These are phyloP conservation scores for Sarcophaga carnaria DNA, from an alignment of 2,888 invertebrate genomes.

Conservation along the genomic window DNA sequence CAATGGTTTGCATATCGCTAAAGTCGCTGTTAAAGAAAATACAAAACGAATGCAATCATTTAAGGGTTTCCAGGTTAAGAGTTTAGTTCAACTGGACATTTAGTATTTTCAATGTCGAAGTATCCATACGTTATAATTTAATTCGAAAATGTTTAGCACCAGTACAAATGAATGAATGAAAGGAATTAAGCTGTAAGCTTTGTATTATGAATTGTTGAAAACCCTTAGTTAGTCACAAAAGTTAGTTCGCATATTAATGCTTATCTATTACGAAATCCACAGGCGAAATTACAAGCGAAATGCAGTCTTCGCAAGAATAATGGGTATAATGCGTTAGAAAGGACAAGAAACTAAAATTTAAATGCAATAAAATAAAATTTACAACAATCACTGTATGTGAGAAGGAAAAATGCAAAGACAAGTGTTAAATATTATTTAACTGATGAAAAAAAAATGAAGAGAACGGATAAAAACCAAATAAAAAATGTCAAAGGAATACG, in stretches of 20 bases:
- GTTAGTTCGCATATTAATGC: neutral
- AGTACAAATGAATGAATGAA: too few relatives aligned
- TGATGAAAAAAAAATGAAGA: conserved; percentile 6
- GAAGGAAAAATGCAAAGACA: neutral
- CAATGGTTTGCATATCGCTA: conserved; percentile 24
- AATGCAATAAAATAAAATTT: conserved; percentile 20
- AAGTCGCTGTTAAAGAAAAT: neutral
- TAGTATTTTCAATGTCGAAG: too few relatives aligned
- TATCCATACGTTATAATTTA: too few relatives aligned
- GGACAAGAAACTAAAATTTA: conserved; percentile 20
- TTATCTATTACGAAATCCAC: conserved; percentile 19
- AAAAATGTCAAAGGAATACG: neutral
- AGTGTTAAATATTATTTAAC: conserved; percentile 35
- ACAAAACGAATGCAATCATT: neutral
- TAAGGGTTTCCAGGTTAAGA: neutral
- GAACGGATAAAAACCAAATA: neutral
- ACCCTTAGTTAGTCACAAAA: neutral
- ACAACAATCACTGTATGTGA: neutral
- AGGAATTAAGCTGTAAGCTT: too few relatives aligned
- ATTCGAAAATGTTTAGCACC: too few relatives aligned
- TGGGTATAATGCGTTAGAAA: neutral
- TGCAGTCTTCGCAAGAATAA: neutral
- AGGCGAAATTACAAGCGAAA: neutral
- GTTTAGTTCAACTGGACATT: too few relatives aligned
- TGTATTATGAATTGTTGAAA: neutral